Conservation (phyloP, 2,797 vertebrate genomes). For the Columba guinea region DNA sequence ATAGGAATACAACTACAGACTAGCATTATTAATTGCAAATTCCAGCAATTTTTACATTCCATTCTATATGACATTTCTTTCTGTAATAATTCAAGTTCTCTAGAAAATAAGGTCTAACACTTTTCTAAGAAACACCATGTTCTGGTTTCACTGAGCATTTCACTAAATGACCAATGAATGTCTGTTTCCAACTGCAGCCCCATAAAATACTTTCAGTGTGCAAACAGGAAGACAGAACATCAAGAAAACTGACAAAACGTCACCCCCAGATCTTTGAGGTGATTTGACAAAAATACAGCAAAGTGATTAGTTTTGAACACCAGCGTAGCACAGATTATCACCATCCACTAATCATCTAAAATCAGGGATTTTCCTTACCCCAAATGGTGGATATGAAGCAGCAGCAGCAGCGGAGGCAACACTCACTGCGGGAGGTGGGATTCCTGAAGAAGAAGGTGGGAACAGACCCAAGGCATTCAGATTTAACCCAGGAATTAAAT, state of each 20-base stretch:
- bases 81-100: neutral
- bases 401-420: conserved; percentile 87
- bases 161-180: neutral
- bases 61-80: neutral
- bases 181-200: neutral
- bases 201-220: neutral
- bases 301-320: neutral
- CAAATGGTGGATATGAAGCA: conserved; percentile 89
- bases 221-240: neutral
- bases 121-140: neutral
- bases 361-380: conserved; percentile 83
- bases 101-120: neutral
- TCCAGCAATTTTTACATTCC: neutral
- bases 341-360: neutral
- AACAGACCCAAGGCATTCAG: conserved; percentile 96
- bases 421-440: conserved; percentile 89
- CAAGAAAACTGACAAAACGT: neutral
- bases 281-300: neutral
- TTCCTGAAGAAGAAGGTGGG: conserved; percentile 89
- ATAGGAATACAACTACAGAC: neutral
- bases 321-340: neutral
- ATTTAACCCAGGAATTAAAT: conserved; percentile 98
- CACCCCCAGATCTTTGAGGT: neutral
- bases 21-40: neutral
- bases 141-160: neutral